Evolutionary conservation across 2,888 invertebrate genomes (phyloP).

Genomic region (Sinohyriopsis cumingii): DNA sequence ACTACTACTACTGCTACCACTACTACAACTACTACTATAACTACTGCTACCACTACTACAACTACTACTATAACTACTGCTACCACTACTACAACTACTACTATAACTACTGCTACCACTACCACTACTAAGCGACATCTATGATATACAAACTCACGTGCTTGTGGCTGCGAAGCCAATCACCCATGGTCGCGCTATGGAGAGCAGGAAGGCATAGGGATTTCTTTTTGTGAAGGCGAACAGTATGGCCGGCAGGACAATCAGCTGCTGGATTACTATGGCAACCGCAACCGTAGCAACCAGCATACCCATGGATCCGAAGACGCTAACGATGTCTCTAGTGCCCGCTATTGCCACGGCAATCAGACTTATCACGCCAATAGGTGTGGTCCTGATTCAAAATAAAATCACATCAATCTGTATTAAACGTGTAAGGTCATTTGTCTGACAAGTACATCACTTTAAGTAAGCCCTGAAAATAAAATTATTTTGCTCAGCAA

Average conservation of each 20-base stretch:
- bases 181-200: conserved; percentile 47
- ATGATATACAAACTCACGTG: conserved; percentile 50
- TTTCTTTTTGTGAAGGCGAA: conserved; percentile 49
- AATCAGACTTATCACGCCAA: conserved; percentile 41
- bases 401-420: neutral
- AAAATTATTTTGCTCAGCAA: too few relatives aligned
- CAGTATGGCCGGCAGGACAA: conserved; percentile 53
- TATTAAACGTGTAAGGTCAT: too few relatives aligned
- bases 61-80: too few relatives aligned
- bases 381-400: conserved; percentile 33
- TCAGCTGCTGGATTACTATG: conserved; percentile 50
- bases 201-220: conserved; percentile 46
- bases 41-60: too few relatives aligned
- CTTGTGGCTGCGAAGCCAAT: conserved; percentile 58
- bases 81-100: too few relatives aligned
- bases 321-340: conserved; percentile 21
- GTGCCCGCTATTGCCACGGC: conserved; percentile 33
- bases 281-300: conserved; percentile 46
- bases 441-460: too few relatives aligned
- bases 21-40: too few relatives aligned
- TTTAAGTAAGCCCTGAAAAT: too few relatives aligned
- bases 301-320: conserved; percentile 42
- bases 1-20: too few relatives aligned
- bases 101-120: too few relatives aligned
- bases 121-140: neutral